Evolutionary conservation across 1,140 invertebrate genomes (phyloP).

Genomic region (Bombus vancouverensis): DNA sequence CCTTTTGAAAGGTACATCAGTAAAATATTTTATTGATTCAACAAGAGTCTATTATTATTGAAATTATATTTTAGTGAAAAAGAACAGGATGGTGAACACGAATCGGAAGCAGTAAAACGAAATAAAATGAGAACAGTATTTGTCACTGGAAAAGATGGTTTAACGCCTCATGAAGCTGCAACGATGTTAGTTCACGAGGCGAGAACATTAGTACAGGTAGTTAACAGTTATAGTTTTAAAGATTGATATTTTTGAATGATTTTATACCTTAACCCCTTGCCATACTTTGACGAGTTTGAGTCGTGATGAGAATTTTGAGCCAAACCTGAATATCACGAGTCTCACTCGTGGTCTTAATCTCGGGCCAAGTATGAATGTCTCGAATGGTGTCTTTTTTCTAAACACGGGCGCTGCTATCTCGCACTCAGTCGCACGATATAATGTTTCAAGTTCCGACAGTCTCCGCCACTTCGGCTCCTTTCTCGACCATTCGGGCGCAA

Average conservation of each 20-base stretch:
- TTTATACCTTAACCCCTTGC: constrained; percentile 61
- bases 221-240: constrained; percentile 71
- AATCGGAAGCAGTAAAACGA: constrained; percentile 86
- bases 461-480: too few species aligned
- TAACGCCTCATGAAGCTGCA: constrained; percentile 93
- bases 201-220: constrained; percentile 85
- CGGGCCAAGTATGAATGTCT: too few species aligned
- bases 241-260: constrained; percentile 66
- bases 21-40: constrained; percentile 17
- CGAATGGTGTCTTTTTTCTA: too few species aligned
- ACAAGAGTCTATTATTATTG: background rate
- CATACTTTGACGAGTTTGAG: too few species aligned
- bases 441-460: too few species aligned
- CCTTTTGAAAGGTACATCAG: constrained; percentile 89
- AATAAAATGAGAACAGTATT: constrained; percentile 89
- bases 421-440: too few species aligned
- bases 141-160: constrained; percentile 91
- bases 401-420: too few species aligned
- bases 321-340: too few species aligned
- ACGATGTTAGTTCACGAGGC: constrained; percentile 91
- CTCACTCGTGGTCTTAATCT: too few species aligned
- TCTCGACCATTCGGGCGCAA: too few species aligned
- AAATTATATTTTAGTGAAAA: constrained; percentile 84
- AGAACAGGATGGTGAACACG: constrained; percentile 87
- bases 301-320: too few species aligned